Evolutionary conservation across 2,888 invertebrate species (phyloP).

Genomic region (Odontomyia ornata): DNA sequence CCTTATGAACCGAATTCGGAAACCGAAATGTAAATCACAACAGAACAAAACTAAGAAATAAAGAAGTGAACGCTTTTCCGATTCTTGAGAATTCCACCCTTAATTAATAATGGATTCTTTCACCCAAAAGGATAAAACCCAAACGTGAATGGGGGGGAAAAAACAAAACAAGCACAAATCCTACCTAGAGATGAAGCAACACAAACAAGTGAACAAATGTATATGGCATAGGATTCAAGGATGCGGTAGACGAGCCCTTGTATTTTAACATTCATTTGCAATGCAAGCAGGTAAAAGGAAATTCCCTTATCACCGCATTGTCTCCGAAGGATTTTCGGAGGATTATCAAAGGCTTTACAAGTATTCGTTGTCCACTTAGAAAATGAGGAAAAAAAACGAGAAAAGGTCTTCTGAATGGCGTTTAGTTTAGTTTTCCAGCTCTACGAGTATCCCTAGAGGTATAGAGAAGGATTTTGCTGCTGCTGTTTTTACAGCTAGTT

Average conservation of each 20-base stretch:
- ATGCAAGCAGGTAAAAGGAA: conserved; percentile 25
- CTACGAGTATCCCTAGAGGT: too few relatives aligned
- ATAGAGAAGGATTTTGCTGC: too few relatives aligned
- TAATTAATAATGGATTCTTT: conserved; percentile 35
- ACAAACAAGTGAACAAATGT: background rate
- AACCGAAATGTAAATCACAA: conserved; percentile 25
- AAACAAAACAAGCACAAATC: background rate
- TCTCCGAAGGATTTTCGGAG: conserved; percentile 8
- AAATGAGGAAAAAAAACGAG: background rate
- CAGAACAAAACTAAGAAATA: conserved; percentile 16
- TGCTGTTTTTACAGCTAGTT: too few relatives aligned
- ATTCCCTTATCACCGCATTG: conserved; percentile 31
- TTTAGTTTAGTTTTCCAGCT: background rate
- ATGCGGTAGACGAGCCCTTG: background rate
- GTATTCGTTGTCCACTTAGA: background rate
- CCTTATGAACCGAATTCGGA: background rate
- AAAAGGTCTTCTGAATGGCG: background rate
- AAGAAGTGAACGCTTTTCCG: conserved; percentile 25
- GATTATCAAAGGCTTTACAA: conserved; percentile 29
- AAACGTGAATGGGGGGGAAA: background rate
- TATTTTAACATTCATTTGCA: conserved; percentile 32
- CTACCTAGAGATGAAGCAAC: background rate
- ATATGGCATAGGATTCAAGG: background rate
- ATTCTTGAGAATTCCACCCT: background rate
- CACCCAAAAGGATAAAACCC: conserved; percentile 7